These are phyloP conservation scores for Orthonychiurus folsomi DNA, from an alignment of 2,888 invertebrate species.

Conservation along the genomic window DNA sequence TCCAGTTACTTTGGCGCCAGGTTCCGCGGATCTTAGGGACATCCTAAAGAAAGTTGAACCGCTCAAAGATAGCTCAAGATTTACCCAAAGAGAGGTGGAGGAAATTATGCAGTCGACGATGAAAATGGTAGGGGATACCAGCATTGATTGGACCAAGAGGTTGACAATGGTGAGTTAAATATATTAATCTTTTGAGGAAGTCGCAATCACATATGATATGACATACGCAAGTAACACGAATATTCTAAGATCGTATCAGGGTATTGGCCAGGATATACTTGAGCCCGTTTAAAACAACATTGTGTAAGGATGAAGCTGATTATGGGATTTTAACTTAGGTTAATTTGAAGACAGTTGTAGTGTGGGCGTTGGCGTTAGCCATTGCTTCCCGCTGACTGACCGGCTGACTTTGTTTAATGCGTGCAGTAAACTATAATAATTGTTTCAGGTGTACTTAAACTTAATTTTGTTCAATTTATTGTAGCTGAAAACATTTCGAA, in stretches of 20 bases:
- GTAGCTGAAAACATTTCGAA: slow-evolving; percentile 37
- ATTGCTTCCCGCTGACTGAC: too few species aligned
- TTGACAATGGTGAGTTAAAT: slow-evolving; percentile 30
- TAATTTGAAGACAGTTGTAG: too few species aligned
- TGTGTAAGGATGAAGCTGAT: too few species aligned
- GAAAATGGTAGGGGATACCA: slow-evolving; percentile 34
- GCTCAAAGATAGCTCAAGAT: slow-evolving; percentile 28
- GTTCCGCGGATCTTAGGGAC: slow-evolving; percentile 26
- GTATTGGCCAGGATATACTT: too few species aligned
- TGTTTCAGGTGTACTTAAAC: neutral
- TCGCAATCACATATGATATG: neutral
- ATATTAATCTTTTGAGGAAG: neutral
- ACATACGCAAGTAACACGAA: too few species aligned
- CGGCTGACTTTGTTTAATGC: too few species aligned
- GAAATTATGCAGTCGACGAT: slow-evolving; percentile 39
- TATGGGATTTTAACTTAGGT: too few species aligned
- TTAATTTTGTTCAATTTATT: slow-evolving; percentile 1
- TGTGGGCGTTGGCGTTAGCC: too few species aligned
- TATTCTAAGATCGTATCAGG: too few species aligned
- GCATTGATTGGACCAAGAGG: slow-evolving; percentile 36
- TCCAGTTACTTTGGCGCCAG: too few species aligned
- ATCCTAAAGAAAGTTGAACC: slow-evolving; percentile 29
- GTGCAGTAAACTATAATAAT: too few species aligned
- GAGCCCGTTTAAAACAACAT: too few species aligned
- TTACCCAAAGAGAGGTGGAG: slow-evolving; percentile 38